phyloP scores from a whole-genome alignment of 1,140 invertebrate species.

The Bombus difficillimus region DNA sequence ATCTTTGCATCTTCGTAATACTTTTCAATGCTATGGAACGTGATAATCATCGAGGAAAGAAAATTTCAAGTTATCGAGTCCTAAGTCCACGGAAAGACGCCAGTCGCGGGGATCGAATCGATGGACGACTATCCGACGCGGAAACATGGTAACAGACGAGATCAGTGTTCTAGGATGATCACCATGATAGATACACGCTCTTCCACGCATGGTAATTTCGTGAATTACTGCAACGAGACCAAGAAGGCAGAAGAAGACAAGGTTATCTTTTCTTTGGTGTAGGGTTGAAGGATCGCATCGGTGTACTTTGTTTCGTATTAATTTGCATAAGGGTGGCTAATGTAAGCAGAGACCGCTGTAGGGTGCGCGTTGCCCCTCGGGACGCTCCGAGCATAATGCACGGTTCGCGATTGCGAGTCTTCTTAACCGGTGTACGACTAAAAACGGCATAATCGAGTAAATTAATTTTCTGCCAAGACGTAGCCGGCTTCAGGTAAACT shows the following conservation, averaged over 20 bases:
- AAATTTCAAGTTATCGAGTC: not conserved
- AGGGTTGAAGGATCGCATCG: slow-evolving; percentile 59
- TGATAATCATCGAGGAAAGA: not conserved
- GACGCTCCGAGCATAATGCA: slow-evolving; percentile 38
- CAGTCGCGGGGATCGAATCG: not conserved
- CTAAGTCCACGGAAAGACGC: not conserved
- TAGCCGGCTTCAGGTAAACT: slow-evolving; percentile 30
- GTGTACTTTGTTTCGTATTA: slow-evolving; percentile 69
- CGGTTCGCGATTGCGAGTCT: slow-evolving; percentile 50
- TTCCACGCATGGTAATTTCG: slow-evolving; percentile 10
- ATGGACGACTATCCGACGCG: not conserved
- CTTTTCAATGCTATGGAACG: not conserved
- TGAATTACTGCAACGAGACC: not conserved
- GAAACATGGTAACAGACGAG: not conserved
- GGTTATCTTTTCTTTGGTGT: slow-evolving; percentile 37
- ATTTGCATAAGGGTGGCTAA: slow-evolving; percentile 71
- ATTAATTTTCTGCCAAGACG: slow-evolving; percentile 57
- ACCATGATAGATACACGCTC: slow-evolving; percentile 20
- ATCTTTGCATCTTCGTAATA: not conserved
- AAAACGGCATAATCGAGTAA: slow-evolving; percentile 64
- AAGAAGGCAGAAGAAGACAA: not conserved
- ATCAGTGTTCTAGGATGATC: slow-evolving; percentile 4
- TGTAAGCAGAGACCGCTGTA: slow-evolving; percentile 65
- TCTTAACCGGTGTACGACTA: slow-evolving; percentile 58
- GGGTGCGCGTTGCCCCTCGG: slow-evolving; percentile 52